Evolutionary conservation across 2,113 vertebrate genomes (phyloP).

Genomic region (Onychostoma macrolepis): DNA sequence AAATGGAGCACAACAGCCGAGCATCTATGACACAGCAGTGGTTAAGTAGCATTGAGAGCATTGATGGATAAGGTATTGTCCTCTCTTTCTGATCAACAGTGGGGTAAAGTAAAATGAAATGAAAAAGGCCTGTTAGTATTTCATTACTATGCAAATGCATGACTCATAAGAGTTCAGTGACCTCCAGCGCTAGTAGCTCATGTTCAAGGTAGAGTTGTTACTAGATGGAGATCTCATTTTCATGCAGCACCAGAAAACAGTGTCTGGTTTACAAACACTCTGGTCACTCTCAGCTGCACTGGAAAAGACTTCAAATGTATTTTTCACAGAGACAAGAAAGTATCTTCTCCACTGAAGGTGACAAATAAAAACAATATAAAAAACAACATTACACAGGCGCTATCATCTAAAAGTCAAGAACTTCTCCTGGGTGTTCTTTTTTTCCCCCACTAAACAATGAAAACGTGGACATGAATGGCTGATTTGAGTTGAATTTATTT

Average conservation of each 20-base stretch:
- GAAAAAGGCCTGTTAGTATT: constrained; percentile 20
- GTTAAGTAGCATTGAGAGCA: constrained; percentile 2
- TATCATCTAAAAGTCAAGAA: not conserved
- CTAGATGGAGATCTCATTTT: constrained; percentile 39
- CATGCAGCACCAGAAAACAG: constrained; percentile 4
- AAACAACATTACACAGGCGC: not conserved
- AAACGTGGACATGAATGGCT: not conserved
- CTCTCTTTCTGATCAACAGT: constrained; percentile 26
- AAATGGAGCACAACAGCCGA: not conserved
- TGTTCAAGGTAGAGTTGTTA: constrained; percentile 20
- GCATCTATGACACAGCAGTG: not conserved
- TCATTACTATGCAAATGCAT: constrained; percentile 34
- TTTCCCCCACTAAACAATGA: not conserved
- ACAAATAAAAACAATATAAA: constrained; percentile 9
- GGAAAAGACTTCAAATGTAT: not conserved
- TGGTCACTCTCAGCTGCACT: not conserved
- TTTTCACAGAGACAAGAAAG: constrained; percentile 1
- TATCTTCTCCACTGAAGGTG: not conserved
- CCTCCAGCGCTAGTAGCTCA: constrained; percentile 25
- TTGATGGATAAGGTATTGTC: not conserved
- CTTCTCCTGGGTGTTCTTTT: not conserved
- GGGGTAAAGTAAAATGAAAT: constrained; percentile 9
- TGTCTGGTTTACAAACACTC: constrained; percentile 9
- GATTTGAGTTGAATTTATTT: not conserved
- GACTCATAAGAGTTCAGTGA: constrained; percentile 32